Evolutionary conservation across 2,888 invertebrate species (phyloP), one percentile per base, ranked within the genome.

Genomic region (Petrophora chlorosata): DNA sequence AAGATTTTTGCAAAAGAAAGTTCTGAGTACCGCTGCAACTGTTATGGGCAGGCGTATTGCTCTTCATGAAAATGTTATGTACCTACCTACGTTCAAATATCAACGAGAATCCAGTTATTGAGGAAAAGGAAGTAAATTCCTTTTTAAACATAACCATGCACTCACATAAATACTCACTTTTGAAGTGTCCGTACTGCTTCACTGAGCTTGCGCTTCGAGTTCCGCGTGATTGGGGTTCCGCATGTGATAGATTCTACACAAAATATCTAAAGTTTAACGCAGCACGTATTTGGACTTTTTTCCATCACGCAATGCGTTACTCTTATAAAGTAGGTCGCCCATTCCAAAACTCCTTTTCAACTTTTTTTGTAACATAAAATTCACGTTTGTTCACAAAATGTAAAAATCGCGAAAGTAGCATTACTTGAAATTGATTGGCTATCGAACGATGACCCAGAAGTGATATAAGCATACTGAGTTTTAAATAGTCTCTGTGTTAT

Each of bases 231-330:
- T 66, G 55, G 39, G 29, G 42, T 32, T 40, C 10, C 29, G 13
- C 19, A 2, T 19, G 19, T 8, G 19, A 39, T 45, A 17, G 28
- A 40, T 42, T 26, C 42, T 32, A 48, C 46, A 47, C 47, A 62
- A 41, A 52, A 58, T 60, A 45, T 56, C 61, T 55, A 48, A 44
- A 36, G 29, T 53, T 48, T 42, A 32, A 45, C 32, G 26, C 36
- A 28, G 8, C 33, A 39, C 32, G 41, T 36, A 22, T 35, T 29
- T 28, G 7, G 23, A 26, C 9, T 33, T 33, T 33, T 33, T 42
- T 42, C 12, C 10, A 13, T 9, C 17, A 51, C 50, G 50, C 50
- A 51, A 41, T 36, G 50, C 41, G 50, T 45, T 34, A 23, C 39
- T 32, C 32, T 22, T 30, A 17, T 10, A 15, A 51, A 35, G 35